Evolutionary conservation across 2,888 invertebrate species (phyloP).

Genomic region (Argynnis bischoffii): DNA sequence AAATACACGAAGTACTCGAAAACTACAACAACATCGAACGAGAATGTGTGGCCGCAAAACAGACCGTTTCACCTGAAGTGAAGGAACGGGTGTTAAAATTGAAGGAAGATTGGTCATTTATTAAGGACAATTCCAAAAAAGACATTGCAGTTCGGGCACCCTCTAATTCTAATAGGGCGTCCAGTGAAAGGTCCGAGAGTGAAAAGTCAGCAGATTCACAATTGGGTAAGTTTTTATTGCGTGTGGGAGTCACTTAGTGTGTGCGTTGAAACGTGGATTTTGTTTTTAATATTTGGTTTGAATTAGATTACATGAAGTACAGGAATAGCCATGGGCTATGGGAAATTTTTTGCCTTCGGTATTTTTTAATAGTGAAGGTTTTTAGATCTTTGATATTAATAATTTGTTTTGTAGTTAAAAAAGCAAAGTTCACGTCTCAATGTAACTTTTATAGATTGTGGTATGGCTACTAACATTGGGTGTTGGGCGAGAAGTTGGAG

Average conservation of each 20-base stretch:
- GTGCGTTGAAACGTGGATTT: neutral
- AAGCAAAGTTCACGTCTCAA: neutral
- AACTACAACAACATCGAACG: slow-evolving; percentile 85
- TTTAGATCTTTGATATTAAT: too few species aligned
- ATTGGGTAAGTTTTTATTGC: slow-evolving; percentile 32
- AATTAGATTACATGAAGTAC: neutral
- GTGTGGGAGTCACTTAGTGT: slow-evolving; percentile 34
- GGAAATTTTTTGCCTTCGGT: too few species aligned
- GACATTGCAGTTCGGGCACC: slow-evolving; percentile 21
- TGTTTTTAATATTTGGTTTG: neutral
- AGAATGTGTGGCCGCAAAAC: slow-evolving; percentile 64
- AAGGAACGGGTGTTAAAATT: slow-evolving; percentile 42
- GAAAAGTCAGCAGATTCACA: slow-evolving; percentile 28
- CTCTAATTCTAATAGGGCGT: slow-evolving; percentile 25
- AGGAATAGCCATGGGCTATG: too few species aligned
- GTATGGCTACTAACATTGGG: slow-evolving; percentile 33
- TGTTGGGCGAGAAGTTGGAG: slow-evolving; percentile 8
- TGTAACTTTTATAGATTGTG: slow-evolving; percentile 12
- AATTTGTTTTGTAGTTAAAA: neutral
- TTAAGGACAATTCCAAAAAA: slow-evolving; percentile 67
- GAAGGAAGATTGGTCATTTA: slow-evolving; percentile 39
- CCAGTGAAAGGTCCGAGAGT: slow-evolving; percentile 19
- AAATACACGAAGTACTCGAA: slow-evolving; percentile 84
- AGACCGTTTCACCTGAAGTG: slow-evolving; percentile 67
- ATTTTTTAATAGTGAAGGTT: too few species aligned